These are phyloP conservation scores for Chelidonichthys spinosus DNA, from an alignment of 2,797 vertebrate genomes.

Conservation along the genomic window DNA sequence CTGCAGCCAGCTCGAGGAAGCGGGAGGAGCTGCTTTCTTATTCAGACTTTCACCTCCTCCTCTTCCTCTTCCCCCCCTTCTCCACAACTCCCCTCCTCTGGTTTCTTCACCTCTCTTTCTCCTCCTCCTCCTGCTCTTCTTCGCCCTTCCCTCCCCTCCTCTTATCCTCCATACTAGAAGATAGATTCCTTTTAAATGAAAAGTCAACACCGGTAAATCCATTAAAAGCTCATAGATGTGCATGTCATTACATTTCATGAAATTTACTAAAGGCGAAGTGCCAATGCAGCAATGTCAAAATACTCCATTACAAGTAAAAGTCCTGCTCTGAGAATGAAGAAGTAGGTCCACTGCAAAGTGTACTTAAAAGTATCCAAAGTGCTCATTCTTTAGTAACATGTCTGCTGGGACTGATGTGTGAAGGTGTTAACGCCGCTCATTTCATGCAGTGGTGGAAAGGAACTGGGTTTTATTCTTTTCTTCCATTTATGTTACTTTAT, in stretches of 20 bases:
- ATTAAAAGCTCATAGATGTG: conserved; percentile 10
- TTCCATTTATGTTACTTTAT: no score
- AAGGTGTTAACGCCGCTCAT: no score
- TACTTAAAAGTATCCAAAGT: neutral
- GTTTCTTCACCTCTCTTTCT: neutral
- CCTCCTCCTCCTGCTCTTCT: neutral
- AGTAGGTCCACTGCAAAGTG: neutral
- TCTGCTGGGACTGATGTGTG: neutral
- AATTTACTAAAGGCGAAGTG: neutral
- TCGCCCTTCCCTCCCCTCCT: neutral
- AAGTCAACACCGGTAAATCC: conserved; percentile 63
- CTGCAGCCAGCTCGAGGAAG: conserved; percentile 36
- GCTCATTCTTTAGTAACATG: neutral
- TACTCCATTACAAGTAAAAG: neutral
- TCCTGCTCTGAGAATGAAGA: neutral
- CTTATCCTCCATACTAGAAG: conserved; percentile 36
- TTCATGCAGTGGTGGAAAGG: no score
- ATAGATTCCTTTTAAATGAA: conserved; percentile 71
- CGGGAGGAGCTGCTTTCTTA: conserved; percentile 62
- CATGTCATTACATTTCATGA: conserved; percentile 9
- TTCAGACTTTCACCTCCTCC: conserved; percentile 52
- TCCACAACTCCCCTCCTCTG: conserved; percentile 12
- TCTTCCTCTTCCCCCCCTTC: conserved; percentile 8
- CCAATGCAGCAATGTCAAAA: neutral
- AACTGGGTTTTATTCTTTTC: neutral